Evolutionary conservation across 2,797 vertebrate species (phyloP), one percentile per base, ranked within the genome.

Genomic region (Nasua narica): DNA sequence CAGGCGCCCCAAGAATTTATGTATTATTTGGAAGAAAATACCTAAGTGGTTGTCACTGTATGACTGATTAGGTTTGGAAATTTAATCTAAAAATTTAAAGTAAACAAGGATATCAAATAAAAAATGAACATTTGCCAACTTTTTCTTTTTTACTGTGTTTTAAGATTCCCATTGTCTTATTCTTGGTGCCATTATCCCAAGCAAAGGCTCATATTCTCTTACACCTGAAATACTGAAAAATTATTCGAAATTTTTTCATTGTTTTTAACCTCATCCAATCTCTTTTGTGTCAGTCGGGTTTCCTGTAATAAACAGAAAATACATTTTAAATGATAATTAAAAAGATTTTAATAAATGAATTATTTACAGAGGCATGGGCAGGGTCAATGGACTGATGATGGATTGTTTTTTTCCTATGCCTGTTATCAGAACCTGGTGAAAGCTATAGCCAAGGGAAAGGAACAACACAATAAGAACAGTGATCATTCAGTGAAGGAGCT

Each of bases 401-500:
- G 27, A 11, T 27, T 54, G n/a, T 1, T 54, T 74, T 79, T 60
- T 35, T 52, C 7, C 62, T 56, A 32, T 9, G 7, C 56, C 18
- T 62, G 7, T 62, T 40, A 21, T 2, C 4, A 60, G 35, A 85
- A 43, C 1, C 3, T 54, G 8, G 2, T 56, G 10, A 62, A 52
- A 94, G 27, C 29, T 32, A 32, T 12, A 40, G 16, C 43, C 67
- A 46, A 89, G 48, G 43, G 21, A 62, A 35, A 87, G 87, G 27
- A 72, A 4, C 2, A 12, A 56, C 1, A 0, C 4, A 46, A 27
- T 0, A 43, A 76, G 4, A 65, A 13, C 2, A 58, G 25, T 52
- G 8, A 15, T 14, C 37, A 8, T 27, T 25, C 29, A 12, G 11
- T 35, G 6, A 19, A 69, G 4, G 12, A 89, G 62, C 23, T 84